These are phyloP conservation scores for Bhutanitis thaidina DNA, from an alignment of 2,888 invertebrate genomes.

Conservation along the genomic window DNA sequence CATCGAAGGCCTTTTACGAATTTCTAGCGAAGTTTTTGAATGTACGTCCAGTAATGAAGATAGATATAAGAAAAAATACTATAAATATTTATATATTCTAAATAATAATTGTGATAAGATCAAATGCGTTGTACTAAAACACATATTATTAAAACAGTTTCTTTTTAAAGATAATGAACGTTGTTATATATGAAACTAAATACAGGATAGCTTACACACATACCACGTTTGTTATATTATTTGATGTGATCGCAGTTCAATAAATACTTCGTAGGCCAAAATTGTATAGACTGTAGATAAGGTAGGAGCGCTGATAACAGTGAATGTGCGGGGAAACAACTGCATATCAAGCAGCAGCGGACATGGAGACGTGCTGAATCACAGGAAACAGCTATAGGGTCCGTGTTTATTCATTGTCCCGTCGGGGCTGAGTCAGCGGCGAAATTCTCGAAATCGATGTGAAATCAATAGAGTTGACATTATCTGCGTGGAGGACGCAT, in stretches of 20 bases:
- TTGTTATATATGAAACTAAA: too few relatives aligned
- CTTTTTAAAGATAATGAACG: too few relatives aligned
- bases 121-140: too few relatives aligned
- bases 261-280: background rate
- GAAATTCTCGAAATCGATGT: slow-evolving; percentile 8
- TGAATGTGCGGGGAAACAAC: background rate
- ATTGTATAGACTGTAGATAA: background rate
- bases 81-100: too few relatives aligned
- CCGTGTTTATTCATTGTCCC: slow-evolving; percentile 11
- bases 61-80: too few relatives aligned
- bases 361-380: slow-evolving; percentile 7
- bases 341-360: background rate
- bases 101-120: too few relatives aligned
- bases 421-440: slow-evolving; percentile 7
- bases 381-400: slow-evolving; percentile 10
- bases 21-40: too few relatives aligned
- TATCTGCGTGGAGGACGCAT: background rate
- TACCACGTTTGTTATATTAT: too few relatives aligned
- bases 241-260: too few relatives aligned
- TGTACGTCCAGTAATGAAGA: too few relatives aligned
- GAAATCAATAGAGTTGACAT: slow-evolving; percentile 7
- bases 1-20: background rate
- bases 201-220: too few relatives aligned
- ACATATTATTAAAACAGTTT: too few relatives aligned
- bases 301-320: background rate